These are phyloP conservation scores for Helarctos malayanus DNA, from an alignment of 2,797 vertebrate genomes.

Conservation along the genomic window DNA sequence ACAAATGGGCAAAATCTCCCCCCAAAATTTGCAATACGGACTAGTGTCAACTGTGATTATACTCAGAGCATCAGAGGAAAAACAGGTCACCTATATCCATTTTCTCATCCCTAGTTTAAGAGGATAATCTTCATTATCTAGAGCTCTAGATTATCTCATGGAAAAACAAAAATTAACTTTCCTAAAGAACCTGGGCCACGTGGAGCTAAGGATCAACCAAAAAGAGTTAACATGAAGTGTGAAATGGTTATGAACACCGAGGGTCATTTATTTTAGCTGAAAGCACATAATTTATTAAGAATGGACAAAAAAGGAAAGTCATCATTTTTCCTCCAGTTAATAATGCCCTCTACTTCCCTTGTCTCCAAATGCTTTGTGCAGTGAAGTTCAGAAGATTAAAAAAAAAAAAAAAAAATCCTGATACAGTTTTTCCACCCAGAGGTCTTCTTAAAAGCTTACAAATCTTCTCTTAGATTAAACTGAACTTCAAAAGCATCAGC, in stretches of 20 bases:
- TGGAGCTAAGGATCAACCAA: neutral
- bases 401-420: slow-evolving; percentile 58
- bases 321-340: slow-evolving; percentile 77
- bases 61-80: neutral
- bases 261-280: slow-evolving; percentile 76
- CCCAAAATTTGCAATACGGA: neutral
- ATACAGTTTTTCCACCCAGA: slow-evolving; percentile 69
- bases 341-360: slow-evolving; percentile 59
- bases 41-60: neutral
- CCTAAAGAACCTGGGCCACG: neutral
- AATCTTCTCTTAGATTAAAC: slow-evolving; percentile 73
- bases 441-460: slow-evolving; percentile 62
- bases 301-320: slow-evolving; percentile 71
- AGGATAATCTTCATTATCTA: neutral
- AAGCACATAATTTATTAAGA: slow-evolving; percentile 77
- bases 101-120: neutral
- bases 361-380: slow-evolving; percentile 67
- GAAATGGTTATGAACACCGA: slow-evolving; percentile 65
- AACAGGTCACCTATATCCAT: neutral
- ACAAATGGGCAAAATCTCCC: neutral
- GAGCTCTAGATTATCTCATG: neutral
- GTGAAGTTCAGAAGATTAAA: slow-evolving; percentile 65
- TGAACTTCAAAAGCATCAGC: slow-evolving; percentile 27
- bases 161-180: slow-evolving; percentile 26
- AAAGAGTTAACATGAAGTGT: slow-evolving; percentile 64